phyloP scores from a whole-genome alignment of 1,140 invertebrate species.

The Drosophila gunungcola region DNA sequence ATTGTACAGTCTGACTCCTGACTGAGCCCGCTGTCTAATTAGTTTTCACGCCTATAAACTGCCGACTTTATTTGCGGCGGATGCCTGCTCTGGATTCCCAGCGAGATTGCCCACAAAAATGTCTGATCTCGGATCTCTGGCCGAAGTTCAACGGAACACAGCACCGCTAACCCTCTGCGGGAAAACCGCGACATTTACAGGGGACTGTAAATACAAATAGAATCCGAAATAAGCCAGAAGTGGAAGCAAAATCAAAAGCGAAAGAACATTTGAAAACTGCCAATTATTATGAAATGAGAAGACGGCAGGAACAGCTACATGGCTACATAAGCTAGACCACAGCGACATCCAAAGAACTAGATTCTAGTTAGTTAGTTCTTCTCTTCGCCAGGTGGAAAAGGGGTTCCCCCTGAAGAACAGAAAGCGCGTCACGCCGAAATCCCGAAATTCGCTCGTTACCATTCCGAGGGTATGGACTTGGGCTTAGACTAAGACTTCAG shows the following conservation, averaged over 20 bases:
- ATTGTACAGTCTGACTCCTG: slow-evolving; percentile 59
- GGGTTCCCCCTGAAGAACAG: slow-evolving; percentile 35
- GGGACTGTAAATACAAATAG: slow-evolving; percentile 12
- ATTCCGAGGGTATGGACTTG: slow-evolving; percentile 49
- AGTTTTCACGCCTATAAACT: slow-evolving; percentile 75
- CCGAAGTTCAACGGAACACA: slow-evolving; percentile 71
- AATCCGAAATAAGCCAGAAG: slow-evolving; percentile 31
- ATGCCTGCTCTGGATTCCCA: slow-evolving; percentile 53
- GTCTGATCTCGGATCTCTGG: slow-evolving; percentile 36
- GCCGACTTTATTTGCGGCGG: slow-evolving; percentile 70
- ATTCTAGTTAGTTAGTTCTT: slow-evolving; percentile 46
- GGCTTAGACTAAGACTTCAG: slow-evolving; percentile 9
- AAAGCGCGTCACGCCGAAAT: slow-evolving; percentile 77
- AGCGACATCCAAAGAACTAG: slow-evolving; percentile 65
- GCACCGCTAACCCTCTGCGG: slow-evolving; percentile 52
- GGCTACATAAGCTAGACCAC: slow-evolving; percentile 31
- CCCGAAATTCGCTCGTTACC: slow-evolving; percentile 67
- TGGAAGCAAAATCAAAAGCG: slow-evolving; percentile 72
- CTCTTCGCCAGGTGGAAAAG: neutral
- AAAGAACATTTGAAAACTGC: slow-evolving; percentile 81
- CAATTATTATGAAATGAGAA: slow-evolving; percentile 79
- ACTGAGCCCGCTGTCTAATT: slow-evolving; percentile 67
- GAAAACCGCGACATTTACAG: slow-evolving; percentile 49
- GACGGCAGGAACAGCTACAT: slow-evolving; percentile 52
- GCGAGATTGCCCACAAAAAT: slow-evolving; percentile 55